Base-by-base conservation (phyloP, 2,113 vertebrate species). In the Aptenodytes patagonicus region DNA sequence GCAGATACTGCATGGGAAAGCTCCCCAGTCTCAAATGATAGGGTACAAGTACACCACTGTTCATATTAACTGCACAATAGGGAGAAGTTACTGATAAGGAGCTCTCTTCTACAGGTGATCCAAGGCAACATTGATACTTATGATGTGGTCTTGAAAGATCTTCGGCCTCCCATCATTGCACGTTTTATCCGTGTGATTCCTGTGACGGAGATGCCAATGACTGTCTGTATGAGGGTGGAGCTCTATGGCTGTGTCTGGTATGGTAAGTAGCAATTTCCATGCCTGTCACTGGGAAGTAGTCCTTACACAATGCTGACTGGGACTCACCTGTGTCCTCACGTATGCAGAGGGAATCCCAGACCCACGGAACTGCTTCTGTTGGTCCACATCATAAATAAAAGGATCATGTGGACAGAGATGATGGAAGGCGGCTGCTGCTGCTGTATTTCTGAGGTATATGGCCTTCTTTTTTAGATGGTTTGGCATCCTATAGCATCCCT, bases 221-320 rank as follows among this genome's bases (percentile, higher is more conserved):
- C 98, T 0, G 98, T 99, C 24, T 99, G 99, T 89, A 99, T 99
- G 99, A 97, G 99, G n/a, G 98, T 99, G 92, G 99, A 99, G 98
- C 98, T 99, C 55, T 99, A 99, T 13, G 99, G 99, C 96, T 99
- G 99, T 21, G 81, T 96, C 5, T 99, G 99, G 99, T 98, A 98
- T 4, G 99, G 99, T 99, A 95, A 94, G 98, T 52, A 7, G 25
- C 58, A 7, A 4, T 57, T 34, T 21, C 42, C 21, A 9, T 29
- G 47, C 36, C 70, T 66, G 18, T 16, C 66, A 4, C 65, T 29
- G 49, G 29, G 11, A 3, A n/a, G 13, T 11, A n/a, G 36, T 26
- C 73, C 61, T 31, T 7, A 3, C 28, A 8, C 36, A 16, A 10
- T 0, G 0, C 78, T 71, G 47, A 2, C 61, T 17, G 80, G 79